These are phyloP conservation scores for Chrysochloris asiatica DNA, from an alignment of 2,113 vertebrate species.

Conservation along the genomic window DNA sequence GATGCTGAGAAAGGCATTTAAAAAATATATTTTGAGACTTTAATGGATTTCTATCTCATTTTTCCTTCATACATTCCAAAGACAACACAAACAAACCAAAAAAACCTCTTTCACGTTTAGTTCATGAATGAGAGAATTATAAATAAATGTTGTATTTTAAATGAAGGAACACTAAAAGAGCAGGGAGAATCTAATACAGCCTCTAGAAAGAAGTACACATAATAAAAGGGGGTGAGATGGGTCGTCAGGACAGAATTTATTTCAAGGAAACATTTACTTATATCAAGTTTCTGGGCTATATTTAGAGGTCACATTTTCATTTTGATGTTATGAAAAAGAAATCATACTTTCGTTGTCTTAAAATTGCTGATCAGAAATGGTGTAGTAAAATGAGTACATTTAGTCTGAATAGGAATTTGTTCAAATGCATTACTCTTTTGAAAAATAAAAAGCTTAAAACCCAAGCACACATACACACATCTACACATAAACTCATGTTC, in stretches of 20 bases:
- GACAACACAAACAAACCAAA: background rate
- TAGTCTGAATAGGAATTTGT: background rate
- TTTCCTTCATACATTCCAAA: background rate
- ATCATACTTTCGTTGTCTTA: background rate
- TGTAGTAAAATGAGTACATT: background rate
- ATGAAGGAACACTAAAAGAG: background rate
- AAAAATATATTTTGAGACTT: background rate
- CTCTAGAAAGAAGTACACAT: background rate
- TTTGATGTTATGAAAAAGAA: conserved; percentile 19
- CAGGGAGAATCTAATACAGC: background rate
- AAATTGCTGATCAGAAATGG: conserved; percentile 1
- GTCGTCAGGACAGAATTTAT: background rate
- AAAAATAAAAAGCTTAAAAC: background rate
- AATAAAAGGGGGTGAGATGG: background rate
- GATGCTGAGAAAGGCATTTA: background rate
- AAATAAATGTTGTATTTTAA: conserved; percentile 14
- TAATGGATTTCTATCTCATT: background rate
- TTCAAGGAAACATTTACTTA: background rate
- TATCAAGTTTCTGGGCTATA: conserved; percentile 19
- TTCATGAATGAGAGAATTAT: background rate
- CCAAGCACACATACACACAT: background rate
- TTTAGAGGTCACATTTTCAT: background rate
- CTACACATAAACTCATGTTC: background rate
- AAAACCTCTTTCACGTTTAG: background rate
- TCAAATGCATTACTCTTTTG: background rate